A percentile compares a stretch with the other conserved stretches of the same genome.
phyloP scores from a whole-genome alignment of 2,797 vertebrate genomes.

The Peromyscus aztecus region DNA sequence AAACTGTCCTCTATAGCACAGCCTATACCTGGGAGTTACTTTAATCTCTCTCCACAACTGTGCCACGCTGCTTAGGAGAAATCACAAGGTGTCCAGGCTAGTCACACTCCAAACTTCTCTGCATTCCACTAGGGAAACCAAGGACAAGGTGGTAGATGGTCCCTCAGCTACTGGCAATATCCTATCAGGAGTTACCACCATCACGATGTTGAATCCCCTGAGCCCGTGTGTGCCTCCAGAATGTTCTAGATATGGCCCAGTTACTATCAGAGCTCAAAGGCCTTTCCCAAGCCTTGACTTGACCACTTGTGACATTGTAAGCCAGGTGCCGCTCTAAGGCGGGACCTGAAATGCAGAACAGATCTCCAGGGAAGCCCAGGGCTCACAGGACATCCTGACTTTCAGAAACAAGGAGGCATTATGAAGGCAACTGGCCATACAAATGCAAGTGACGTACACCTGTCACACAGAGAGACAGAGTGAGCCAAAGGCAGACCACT shows the following conservation, averaged over 20 bases:
- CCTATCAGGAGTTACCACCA: neutral
- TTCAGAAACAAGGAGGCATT: fast-evolving
- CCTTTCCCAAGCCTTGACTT: neutral
- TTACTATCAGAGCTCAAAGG: neutral
- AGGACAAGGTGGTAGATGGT: neutral
- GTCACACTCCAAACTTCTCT: neutral
- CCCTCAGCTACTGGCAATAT: neutral
- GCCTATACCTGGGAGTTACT: neutral
- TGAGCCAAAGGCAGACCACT: neutral
- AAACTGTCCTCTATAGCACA: neutral
- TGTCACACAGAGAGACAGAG: neutral
- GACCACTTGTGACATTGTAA: neutral
- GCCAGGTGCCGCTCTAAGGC: neutral
- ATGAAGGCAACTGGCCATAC: neutral
- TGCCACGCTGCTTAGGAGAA: neutral
- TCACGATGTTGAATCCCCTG: neutral
- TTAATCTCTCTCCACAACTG: neutral
- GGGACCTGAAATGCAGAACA: neutral
- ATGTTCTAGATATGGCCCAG: neutral
- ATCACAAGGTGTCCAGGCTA: neutral
- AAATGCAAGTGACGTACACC: neutral
- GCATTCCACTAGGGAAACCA: neutral
- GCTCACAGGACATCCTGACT: neutral
- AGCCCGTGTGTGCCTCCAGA: neutral
- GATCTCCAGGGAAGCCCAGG: neutral